These are phyloP conservation scores for Rhinogobius similis DNA, from an alignment of 2,113 vertebrate genomes.

Conservation along the genomic window DNA sequence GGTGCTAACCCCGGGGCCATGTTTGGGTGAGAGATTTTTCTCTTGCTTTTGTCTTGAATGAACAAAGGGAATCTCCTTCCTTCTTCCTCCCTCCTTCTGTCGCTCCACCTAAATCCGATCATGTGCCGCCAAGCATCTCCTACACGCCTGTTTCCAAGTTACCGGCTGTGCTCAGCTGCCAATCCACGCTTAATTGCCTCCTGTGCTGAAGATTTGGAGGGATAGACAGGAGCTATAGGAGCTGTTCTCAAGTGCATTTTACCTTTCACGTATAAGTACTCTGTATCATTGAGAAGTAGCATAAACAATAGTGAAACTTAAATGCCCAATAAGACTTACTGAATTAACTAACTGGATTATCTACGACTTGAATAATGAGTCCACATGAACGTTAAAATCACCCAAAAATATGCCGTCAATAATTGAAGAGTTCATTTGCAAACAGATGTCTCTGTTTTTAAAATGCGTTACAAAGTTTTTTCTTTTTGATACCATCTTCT, in stretches of 20 bases:
- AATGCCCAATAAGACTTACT: background rate
- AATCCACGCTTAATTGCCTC: conserved; percentile 69
- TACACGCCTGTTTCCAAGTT: conserved; percentile 71
- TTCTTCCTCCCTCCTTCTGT: conserved; percentile 25
- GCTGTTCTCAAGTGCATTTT: background rate
- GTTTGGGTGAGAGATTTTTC: conserved; percentile 42
- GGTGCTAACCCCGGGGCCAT: conserved; percentile 37
- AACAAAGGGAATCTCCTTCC: conserved; percentile 74
- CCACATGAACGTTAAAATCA: too few species aligned
- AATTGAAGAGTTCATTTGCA: too few species aligned
- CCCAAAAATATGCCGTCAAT: too few species aligned
- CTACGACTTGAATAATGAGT: too few species aligned
- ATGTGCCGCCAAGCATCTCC: conserved; percentile 60
- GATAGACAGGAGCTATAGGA: conserved; percentile 19
- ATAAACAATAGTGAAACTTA: too few species aligned
- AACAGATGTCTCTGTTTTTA: too few species aligned
- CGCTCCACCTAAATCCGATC: conserved; percentile 56
- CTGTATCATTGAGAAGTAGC: too few species aligned
- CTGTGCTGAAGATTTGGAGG: conserved; percentile 49
- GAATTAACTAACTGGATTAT: too few species aligned
- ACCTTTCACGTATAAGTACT: conserved; percentile 1
- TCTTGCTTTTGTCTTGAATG: conserved; percentile 53
- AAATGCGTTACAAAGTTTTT: too few species aligned
- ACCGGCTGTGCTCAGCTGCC: conserved; percentile 58
- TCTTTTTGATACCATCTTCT: too few species aligned